Conservation (phyloP, 2,888 invertebrate species). For the Hypercompe scribonia region DNA sequence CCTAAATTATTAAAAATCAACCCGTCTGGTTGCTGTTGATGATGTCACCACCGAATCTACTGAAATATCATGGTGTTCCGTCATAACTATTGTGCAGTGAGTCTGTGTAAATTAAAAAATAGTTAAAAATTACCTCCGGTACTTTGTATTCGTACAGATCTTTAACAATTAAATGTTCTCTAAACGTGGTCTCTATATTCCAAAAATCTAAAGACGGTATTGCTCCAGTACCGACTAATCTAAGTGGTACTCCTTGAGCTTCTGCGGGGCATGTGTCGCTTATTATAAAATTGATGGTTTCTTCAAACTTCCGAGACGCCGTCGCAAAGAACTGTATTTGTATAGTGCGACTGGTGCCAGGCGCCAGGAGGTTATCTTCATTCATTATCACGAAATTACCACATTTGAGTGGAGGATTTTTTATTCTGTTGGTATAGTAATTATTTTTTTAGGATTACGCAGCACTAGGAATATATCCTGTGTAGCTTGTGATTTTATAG, state of each 20-base stretch:
- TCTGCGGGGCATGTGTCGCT: constrained; percentile 84
- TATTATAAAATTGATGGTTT: constrained; percentile 77
- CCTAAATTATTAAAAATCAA: no score
- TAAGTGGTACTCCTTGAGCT: constrained; percentile 79
- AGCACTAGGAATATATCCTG: no score
- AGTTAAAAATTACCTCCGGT: constrained; percentile 68
- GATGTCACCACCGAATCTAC: no score
- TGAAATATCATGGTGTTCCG: background rate
- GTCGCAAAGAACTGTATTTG: constrained; percentile 77
- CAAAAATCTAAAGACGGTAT: constrained; percentile 86
- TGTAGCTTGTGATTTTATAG: no score
- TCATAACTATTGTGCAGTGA: background rate
- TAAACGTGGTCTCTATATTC: constrained; percentile 86
- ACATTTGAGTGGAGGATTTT: constrained; percentile 74
- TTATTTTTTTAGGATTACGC: background rate
- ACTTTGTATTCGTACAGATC: constrained; percentile 81
- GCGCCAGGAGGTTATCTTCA: constrained; percentile 79
- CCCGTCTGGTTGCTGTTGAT: no score
- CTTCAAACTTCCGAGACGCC: constrained; percentile 70
- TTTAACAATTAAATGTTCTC: constrained; percentile 87
- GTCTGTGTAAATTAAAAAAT: background rate
- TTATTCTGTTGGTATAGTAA: constrained; percentile 61
- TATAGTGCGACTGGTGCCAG: constrained; percentile 76
- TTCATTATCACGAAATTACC: constrained; percentile 79
- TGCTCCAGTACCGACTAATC: constrained; percentile 84